phyloP scores from a whole-genome alignment of 1,140 invertebrate genomes.

The Venustaconcha ellipsiformis region DNA sequence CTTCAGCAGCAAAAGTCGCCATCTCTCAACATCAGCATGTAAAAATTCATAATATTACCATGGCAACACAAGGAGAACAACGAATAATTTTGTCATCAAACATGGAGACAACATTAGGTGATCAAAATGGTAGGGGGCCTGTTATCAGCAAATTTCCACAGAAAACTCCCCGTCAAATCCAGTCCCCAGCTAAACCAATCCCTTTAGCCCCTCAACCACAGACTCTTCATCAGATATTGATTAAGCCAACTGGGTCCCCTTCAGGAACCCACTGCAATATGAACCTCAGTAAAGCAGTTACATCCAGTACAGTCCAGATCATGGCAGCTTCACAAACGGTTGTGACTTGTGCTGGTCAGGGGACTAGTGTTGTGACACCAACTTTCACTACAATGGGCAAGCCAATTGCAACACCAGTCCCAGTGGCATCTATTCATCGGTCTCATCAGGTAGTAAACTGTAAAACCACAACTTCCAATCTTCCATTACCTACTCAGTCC shows the following conservation, averaged over 20 bases:
- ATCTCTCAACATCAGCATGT: slow-evolving; percentile 45
- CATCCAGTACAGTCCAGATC: slow-evolving; percentile 42
- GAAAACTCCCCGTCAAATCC: slow-evolving; percentile 15
- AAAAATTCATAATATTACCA: slow-evolving; percentile 67
- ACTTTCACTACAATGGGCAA: slow-evolving; percentile 59
- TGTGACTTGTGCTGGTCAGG: slow-evolving; percentile 26
- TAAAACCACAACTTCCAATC: slow-evolving; percentile 14
- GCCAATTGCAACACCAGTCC: slow-evolving; percentile 60
- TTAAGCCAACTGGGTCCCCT: slow-evolving; percentile 20
- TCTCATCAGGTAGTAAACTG: slow-evolving; percentile 30
- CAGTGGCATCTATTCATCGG: slow-evolving; percentile 49
- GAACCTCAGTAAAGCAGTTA: slow-evolving; percentile 19
- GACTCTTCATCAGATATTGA: slow-evolving; percentile 4
- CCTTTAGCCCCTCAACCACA: slow-evolving; percentile 18
- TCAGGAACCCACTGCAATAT: neutral
- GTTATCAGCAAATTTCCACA: slow-evolving; percentile 62
- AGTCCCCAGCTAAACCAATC: too few species aligned
- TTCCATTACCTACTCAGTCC: slow-evolving; percentile 9
- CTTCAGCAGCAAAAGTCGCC: slow-evolving; percentile 11
- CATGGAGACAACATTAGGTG: slow-evolving; percentile 60
- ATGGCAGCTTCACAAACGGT: slow-evolving; percentile 22
- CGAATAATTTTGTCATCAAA: slow-evolving; percentile 65
- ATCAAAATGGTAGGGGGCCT: slow-evolving; percentile 55
- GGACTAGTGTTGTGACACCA: slow-evolving; percentile 33
- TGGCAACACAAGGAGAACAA: slow-evolving; percentile 60